Evolutionary conservation across 2,888 invertebrate genomes (phyloP).

Genomic region (Falcaria lacertinaria): DNA sequence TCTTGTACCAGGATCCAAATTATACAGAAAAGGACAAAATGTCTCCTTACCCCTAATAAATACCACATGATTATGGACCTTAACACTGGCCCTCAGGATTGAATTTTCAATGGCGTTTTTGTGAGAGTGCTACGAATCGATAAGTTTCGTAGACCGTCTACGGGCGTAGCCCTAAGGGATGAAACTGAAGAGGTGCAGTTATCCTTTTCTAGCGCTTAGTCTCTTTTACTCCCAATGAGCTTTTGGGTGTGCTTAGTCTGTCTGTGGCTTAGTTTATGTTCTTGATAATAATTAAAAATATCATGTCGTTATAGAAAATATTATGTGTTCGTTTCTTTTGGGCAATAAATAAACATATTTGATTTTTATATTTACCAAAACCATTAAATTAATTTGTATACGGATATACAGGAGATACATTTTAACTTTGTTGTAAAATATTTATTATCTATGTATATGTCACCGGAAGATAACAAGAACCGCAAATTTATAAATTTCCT

Average conservation of each 20-base stretch:
- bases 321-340: too few species aligned
- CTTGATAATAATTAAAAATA: too few species aligned
- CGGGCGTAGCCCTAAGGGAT: constrained; percentile 33
- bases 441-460: too few species aligned
- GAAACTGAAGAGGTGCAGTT: constrained; percentile 13
- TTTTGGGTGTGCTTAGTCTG: constrained; percentile 11
- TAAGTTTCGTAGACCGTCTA: constrained; percentile 22
- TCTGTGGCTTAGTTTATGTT: background rate
- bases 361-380: too few species aligned
- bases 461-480: too few species aligned
- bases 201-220: constrained; percentile 29
- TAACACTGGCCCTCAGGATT: constrained; percentile 6
- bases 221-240: constrained; percentile 15
- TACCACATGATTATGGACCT: constrained; percentile 11
- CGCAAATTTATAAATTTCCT: too few species aligned
- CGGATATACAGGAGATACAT: too few species aligned
- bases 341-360: too few species aligned
- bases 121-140: constrained; percentile 38
- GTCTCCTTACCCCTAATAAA: constrained; percentile 6
- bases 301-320: background rate
- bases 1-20: constrained; percentile 15
- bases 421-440: too few species aligned
- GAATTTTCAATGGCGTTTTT: constrained; percentile 7
- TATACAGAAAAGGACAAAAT: constrained; percentile 4
- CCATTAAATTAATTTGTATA: too few species aligned